phyloP scores from a whole-genome alignment of 2,888 invertebrate genomes.

The Agrochola lota region DNA sequence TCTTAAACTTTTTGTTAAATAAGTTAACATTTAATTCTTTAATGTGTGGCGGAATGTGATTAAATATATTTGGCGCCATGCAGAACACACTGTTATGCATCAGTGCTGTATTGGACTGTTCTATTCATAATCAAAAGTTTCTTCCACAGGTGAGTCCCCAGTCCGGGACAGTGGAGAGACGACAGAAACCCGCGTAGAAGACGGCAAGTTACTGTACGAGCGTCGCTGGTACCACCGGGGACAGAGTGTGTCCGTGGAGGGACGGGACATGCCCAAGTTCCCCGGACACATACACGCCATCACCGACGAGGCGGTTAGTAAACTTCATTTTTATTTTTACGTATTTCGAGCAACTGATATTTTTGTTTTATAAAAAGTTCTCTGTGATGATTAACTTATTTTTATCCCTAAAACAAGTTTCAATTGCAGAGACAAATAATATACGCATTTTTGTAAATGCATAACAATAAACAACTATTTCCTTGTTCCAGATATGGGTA shows the following conservation, averaged over 20 bases:
- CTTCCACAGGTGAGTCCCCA: slow-evolving; percentile 82
- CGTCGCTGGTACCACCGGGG: slow-evolving; percentile 98
- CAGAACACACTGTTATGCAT: no score
- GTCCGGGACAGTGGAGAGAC: slow-evolving; percentile 83
- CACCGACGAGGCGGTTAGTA: slow-evolving; percentile 95
- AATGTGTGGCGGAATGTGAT: no score
- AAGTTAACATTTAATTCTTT: no score
- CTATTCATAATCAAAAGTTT: slow-evolving; percentile 10
- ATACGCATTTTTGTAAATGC: neutral
- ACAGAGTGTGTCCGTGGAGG: slow-evolving; percentile 97
- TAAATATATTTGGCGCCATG: no score
- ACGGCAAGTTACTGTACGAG: slow-evolving; percentile 98
- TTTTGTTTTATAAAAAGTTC: no score
- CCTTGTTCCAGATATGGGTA: slow-evolving; percentile 95
- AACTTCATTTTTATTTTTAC: no score
- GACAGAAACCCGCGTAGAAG: slow-evolving; percentile 97
- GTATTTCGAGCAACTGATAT: no score
- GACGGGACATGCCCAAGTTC: slow-evolving; percentile 95
- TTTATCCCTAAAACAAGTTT: neutral
- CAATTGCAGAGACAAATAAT: neutral
- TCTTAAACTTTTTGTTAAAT: no score
- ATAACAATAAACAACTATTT: neutral
- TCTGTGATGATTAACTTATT: neutral
- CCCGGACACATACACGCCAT: slow-evolving; percentile 97
- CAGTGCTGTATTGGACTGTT: no score